These are phyloP conservation scores for Cichladusa arquata DNA, from an alignment of 2,113 vertebrate species.

Conservation along the genomic window DNA sequence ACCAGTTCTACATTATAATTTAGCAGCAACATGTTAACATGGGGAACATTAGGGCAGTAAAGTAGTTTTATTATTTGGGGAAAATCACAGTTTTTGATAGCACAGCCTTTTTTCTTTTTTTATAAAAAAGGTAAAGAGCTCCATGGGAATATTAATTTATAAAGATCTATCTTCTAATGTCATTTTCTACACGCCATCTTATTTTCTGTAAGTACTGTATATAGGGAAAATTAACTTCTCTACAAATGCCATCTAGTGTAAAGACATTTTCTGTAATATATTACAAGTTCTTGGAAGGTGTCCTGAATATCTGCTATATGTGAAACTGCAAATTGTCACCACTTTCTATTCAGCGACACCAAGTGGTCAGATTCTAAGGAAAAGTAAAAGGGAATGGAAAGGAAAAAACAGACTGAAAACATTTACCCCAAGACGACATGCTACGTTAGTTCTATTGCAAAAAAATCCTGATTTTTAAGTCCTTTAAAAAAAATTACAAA, in stretches of 20 bases:
- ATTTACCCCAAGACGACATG: conserved; percentile 82
- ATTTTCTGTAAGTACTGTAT: conserved; percentile 71
- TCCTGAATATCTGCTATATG: conserved; percentile 79
- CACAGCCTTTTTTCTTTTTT: conserved; percentile 78
- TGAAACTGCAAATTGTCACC: conserved; percentile 84
- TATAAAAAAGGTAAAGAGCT: conserved; percentile 72
- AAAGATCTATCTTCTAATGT: conserved; percentile 86
- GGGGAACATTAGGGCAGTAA: conserved; percentile 86
- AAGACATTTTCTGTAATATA: conserved; percentile 82
- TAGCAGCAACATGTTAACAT: conserved; percentile 99
- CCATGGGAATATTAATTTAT: conserved; percentile 76
- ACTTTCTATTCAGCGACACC: conserved; percentile 76
- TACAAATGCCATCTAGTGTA: conserved; percentile 81
- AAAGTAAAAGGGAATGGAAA: conserved; percentile 36
- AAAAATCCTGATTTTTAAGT: conserved; percentile 82
- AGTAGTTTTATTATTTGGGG: conserved; percentile 91
- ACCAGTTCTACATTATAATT: conserved; percentile 92
- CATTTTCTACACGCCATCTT: conserved; percentile 78
- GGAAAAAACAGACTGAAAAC: conserved; percentile 61
- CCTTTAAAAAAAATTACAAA: conserved; percentile 87
- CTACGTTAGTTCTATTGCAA: conserved; percentile 91
- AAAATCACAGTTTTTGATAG: conserved; percentile 91
- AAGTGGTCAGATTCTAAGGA: conserved; percentile 76
- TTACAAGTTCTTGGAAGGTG: conserved; percentile 82
- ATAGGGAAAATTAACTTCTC: conserved; percentile 76